A percentile compares a stretch with the other conserved stretches of the same genome.
These are phyloP conservation scores for Xiphydria camelus DNA, from an alignment of 2,888 invertebrate species.

Conservation along the genomic window DNA sequence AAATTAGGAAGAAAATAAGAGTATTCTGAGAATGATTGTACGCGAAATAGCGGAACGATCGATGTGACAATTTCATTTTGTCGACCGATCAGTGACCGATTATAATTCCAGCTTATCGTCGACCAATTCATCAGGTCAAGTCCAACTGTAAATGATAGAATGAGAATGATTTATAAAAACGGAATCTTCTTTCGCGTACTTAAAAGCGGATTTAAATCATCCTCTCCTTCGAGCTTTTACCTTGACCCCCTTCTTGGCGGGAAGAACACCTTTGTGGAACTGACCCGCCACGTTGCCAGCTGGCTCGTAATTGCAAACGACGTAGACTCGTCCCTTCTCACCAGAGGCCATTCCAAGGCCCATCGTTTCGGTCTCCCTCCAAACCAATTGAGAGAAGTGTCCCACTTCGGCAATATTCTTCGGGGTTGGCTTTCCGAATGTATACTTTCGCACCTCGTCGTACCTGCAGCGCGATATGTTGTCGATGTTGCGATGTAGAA, in stretches of 20 bases:
- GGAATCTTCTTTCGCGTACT: too few species aligned
- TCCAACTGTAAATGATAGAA: too few species aligned
- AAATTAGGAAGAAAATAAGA: not conserved
- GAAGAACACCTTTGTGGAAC: conserved; percentile 35
- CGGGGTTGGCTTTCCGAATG: conserved; percentile 32
- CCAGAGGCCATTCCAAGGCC: conserved; percentile 61
- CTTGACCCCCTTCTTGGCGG: not conserved
- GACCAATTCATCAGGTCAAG: too few species aligned
- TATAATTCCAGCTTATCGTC: too few species aligned
- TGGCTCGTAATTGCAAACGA: conserved; percentile 63
- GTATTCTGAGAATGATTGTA: too few species aligned
- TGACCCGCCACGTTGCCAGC: conserved; percentile 58
- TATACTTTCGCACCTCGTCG: conserved; percentile 37
- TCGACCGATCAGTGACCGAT: too few species aligned
- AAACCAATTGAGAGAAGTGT: conserved; percentile 65
- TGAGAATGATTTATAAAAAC: too few species aligned
- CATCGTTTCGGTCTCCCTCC: conserved; percentile 60
- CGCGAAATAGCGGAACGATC: too few species aligned
- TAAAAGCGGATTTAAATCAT: too few species aligned
- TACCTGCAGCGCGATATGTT: conserved; percentile 29
- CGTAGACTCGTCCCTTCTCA: conserved; percentile 51
- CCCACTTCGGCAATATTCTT: conserved; percentile 43
- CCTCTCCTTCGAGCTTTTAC: too few species aligned
- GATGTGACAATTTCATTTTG: too few species aligned
- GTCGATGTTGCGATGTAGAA: too few species aligned